Evolutionary conservation across 1,140 invertebrate species (phyloP).

Genomic region (Agrilus planipennis): DNA sequence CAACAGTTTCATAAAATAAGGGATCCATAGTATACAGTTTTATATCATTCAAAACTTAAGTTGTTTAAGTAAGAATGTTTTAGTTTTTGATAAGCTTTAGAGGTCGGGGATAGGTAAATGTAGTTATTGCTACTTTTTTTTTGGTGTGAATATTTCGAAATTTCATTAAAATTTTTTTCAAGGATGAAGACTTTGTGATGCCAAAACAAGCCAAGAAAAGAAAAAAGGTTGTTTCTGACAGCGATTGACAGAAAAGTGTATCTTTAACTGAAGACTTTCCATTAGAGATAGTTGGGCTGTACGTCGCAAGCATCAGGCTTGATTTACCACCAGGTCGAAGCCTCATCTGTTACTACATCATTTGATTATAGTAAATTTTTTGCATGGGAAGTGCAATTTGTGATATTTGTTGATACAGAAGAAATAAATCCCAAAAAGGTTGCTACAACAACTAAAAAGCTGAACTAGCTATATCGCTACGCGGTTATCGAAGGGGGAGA

Average conservation of each 20-base stretch:
- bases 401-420: background rate
- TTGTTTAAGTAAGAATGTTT: no score
- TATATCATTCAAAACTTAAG: no score
- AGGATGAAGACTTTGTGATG: conserved; percentile 77
- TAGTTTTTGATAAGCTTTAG: no score
- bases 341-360: background rate
- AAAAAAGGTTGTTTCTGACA: conserved; percentile 79
- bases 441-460: no score
- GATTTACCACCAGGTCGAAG: background rate
- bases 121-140: no score
- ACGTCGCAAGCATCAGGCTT: background rate
- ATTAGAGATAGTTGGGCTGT: no score
- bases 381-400: conserved; percentile 2
- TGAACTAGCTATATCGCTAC: no score
- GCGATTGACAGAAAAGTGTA: conserved; percentile 52
- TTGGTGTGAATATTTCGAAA: no score
- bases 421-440: background rate
- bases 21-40: no score
- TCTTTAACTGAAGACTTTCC: background rate
- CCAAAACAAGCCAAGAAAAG: conserved; percentile 74
- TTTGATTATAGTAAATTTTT: conserved; percentile 6
- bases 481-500: no score
- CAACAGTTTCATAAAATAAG: conserved; percentile 60
- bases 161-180: conserved; percentile 24
- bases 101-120: no score